phyloP scores from a whole-genome alignment of 2,113 vertebrate species.

The Chaetodon auriga region DNA sequence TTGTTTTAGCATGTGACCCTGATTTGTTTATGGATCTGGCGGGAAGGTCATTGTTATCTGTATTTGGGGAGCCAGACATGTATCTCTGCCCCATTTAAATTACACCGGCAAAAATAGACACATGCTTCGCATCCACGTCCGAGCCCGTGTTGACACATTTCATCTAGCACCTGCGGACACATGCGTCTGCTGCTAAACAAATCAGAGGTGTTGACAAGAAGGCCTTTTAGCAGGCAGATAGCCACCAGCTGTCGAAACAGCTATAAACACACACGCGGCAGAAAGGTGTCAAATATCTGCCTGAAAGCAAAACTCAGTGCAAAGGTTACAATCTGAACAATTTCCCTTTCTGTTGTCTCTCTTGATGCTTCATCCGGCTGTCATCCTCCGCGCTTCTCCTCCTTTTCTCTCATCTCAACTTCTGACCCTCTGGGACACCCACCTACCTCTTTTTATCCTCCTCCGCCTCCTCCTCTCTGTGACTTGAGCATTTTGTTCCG shows the following conservation, averaged over 20 bases:
- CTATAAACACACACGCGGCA: constrained; percentile 25
- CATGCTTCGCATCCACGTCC: constrained; percentile 3
- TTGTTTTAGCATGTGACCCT: constrained; percentile 51
- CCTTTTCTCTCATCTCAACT: not conserved
- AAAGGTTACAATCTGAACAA: constrained; percentile 32
- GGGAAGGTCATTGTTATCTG: constrained; percentile 48
- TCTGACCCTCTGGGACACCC: constrained; percentile 24
- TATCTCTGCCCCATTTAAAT: constrained; percentile 37
- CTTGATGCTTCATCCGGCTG: not conserved
- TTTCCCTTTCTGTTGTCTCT: not conserved
- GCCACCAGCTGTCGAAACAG: constrained; percentile 59
- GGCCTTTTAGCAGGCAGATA: constrained; percentile 49
- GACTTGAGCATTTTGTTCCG: not conserved
- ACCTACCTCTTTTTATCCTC: constrained; percentile 34
- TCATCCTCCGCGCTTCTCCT: not conserved
- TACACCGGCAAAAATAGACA: constrained; percentile 58
- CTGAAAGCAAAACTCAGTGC: constrained; percentile 21
- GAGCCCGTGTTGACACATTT: constrained; percentile 55
- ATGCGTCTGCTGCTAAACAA: constrained; percentile 62
- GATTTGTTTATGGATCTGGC: constrained; percentile 62
- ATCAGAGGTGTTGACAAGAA: constrained; percentile 67
- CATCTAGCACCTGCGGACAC: constrained; percentile 53
- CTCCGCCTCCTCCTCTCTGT: constrained; percentile 6
- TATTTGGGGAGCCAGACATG: not conserved
- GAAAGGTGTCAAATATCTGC: constrained; percentile 39